Evolutionary conservation across 2,797 vertebrate genomes (phyloP).

Genomic region (Agapornis canus): DNA sequence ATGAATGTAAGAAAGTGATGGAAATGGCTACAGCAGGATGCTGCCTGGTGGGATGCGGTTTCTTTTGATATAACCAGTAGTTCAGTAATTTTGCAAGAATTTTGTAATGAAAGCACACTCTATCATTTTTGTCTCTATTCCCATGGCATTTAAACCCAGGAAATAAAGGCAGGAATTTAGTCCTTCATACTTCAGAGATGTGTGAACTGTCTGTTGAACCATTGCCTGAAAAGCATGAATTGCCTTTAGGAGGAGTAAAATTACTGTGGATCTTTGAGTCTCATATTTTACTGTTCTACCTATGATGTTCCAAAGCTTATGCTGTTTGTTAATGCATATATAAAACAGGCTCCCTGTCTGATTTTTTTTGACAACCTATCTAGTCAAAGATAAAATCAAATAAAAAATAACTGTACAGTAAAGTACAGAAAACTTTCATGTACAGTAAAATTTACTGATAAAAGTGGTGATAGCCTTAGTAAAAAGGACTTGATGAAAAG

Average conservation of each 20-base stretch:
- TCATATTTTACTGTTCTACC: neutral
- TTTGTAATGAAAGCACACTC: neutral
- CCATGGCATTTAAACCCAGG: neutral
- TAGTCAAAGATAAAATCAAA: constrained; percentile 7
- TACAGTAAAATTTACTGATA: neutral
- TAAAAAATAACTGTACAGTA: neutral
- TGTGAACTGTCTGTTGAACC: neutral
- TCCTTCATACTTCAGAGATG: neutral
- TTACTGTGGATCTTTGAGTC: neutral
- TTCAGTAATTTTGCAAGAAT: neutral
- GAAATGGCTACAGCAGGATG: neutral
- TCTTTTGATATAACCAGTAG: neutral
- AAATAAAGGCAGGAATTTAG: constrained; percentile 35
- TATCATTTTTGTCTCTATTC: neutral
- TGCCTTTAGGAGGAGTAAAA: constrained; percentile 2
- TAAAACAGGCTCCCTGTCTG: neutral
- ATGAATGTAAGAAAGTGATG: neutral
- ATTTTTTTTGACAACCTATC: neutral
- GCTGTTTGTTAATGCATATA: constrained; percentile 9
- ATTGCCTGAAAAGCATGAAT: neutral
- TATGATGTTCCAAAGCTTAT: neutral
- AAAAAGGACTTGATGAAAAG: constrained; percentile 3
- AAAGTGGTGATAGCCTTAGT: neutral
- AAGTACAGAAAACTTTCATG: neutral
- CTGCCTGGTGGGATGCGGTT: neutral